Conservation (phyloP, 2,113 vertebrate species). For the Mesocricetus auratus region DNA sequence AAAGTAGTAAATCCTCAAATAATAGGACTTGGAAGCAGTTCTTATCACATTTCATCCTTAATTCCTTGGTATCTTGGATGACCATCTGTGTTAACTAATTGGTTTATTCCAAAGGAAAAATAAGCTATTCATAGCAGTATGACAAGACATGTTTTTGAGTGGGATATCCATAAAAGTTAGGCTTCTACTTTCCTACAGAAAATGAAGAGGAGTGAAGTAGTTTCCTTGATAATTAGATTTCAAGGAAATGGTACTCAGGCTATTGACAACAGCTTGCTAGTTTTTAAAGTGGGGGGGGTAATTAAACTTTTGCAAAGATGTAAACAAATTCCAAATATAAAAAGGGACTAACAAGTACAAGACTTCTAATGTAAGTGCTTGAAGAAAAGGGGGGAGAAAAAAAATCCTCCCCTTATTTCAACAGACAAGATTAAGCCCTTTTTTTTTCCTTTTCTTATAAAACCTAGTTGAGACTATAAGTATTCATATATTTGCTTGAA, state of each 20-base stretch:
- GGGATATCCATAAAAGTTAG: background rate
- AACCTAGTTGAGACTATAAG: background rate
- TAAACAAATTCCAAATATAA: background rate
- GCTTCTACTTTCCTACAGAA: background rate
- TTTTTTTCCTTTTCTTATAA: background rate
- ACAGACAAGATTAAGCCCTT: background rate
- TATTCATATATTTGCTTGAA: background rate
- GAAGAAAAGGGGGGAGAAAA: background rate
- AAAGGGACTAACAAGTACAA: background rate
- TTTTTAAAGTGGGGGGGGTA: background rate
- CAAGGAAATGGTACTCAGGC: background rate
- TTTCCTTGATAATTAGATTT: background rate
- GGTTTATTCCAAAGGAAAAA: background rate
- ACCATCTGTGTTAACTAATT: constrained; percentile 1
- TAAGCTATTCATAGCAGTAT: background rate
- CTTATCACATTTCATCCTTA: background rate
- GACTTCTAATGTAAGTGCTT: background rate
- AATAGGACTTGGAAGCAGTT: background rate
- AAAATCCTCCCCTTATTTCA: background rate
- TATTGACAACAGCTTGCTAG: background rate
- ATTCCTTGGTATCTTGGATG: background rate
- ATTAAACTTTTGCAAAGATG: background rate
- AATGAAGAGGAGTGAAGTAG: fast-evolving
- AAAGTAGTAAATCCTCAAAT: background rate
- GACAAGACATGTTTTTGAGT: background rate